Evolutionary conservation across 2,888 invertebrate genomes (phyloP).

Genomic region (Oxystoma pomonae): DNA sequence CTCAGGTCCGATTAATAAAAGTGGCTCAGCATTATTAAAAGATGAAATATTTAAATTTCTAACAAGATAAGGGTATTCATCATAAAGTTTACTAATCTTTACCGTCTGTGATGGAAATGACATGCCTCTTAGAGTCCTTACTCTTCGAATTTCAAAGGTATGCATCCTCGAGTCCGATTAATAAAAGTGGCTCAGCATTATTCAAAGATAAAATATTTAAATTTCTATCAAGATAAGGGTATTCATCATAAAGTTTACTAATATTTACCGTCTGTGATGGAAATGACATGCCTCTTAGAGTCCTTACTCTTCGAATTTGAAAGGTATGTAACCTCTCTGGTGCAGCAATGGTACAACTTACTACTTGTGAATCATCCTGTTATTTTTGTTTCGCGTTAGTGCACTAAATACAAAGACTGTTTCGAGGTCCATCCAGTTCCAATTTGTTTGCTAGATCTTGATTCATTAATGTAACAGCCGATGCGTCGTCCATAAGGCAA

Average conservation of each 20-base stretch:
- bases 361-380: conserved; percentile 2
- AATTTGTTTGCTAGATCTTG: not conserved
- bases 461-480: not conserved
- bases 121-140: conserved; percentile 2
- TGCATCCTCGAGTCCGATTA: conserved; percentile 14
- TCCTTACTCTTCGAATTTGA: conserved; percentile 4
- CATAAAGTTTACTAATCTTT: not conserved
- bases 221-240: conserved; percentile 10
- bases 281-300: conserved; percentile 1
- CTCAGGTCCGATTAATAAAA: conserved; percentile 10
- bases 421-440: conserved; percentile 4
- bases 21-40: conserved; percentile 12
- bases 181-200: conserved; percentile 9
- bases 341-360: conserved; percentile 4
- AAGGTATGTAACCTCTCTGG: not conserved
- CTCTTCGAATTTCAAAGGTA: conserved; percentile 3
- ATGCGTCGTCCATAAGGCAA: conserved; percentile 12
- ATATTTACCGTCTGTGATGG: conserved; percentile 10
- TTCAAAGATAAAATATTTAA: conserved; percentile 6
- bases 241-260: not conserved
- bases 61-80: conserved; percentile 9
- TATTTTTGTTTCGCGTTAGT: conserved; percentile 5
- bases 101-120: conserved; percentile 7
- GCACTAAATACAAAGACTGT: conserved; percentile 11
- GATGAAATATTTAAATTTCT: conserved; percentile 4